Evolutionary conservation across 92 coral and sea anemone genomes (phyloP).

Genomic region (Porites lobata): DNA sequence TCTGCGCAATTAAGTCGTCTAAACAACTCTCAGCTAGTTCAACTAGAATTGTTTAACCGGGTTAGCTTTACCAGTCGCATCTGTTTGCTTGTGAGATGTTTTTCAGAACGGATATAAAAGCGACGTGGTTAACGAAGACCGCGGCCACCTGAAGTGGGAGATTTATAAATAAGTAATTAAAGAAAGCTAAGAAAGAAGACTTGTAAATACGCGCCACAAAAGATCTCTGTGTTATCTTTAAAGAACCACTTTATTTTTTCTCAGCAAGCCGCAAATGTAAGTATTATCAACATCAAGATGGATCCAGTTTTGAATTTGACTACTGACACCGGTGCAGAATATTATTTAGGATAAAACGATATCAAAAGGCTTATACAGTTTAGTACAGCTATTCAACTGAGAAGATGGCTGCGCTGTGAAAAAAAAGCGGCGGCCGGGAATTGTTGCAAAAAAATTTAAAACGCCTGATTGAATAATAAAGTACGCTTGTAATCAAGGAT

Average conservation of each 20-base stretch:
- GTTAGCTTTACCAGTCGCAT: not conserved
- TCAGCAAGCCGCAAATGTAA: slow-evolving; percentile 26
- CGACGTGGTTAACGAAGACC: slow-evolving; percentile 29
- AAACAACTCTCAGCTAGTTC: not conserved
- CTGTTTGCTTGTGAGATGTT: slow-evolving; percentile 10
- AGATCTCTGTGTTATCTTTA: slow-evolving; percentile 5
- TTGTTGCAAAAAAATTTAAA: too few species aligned
- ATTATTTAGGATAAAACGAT: not conserved
- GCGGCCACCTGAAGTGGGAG: slow-evolving; percentile 44
- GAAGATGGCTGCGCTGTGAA: too few species aligned
- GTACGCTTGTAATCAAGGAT: too few species aligned
- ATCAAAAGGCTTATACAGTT: not conserved
- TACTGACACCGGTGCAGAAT: not conserved
- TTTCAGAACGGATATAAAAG: not conserved
- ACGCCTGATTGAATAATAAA: too few species aligned
- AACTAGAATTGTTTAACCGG: not conserved
- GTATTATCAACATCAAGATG: not conserved
- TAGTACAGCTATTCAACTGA: too few species aligned
- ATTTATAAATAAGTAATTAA: slow-evolving; percentile 29
- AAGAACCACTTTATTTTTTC: slow-evolving; percentile 36
- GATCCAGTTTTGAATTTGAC: slow-evolving; percentile 24
- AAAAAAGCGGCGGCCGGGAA: too few species aligned
- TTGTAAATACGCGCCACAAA: slow-evolving; percentile 11
- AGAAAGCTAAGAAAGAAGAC: not conserved
- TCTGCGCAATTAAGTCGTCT: not conserved